Conservation (phyloP, 2,888 invertebrate species). For the Clanis bilineata region DNA sequence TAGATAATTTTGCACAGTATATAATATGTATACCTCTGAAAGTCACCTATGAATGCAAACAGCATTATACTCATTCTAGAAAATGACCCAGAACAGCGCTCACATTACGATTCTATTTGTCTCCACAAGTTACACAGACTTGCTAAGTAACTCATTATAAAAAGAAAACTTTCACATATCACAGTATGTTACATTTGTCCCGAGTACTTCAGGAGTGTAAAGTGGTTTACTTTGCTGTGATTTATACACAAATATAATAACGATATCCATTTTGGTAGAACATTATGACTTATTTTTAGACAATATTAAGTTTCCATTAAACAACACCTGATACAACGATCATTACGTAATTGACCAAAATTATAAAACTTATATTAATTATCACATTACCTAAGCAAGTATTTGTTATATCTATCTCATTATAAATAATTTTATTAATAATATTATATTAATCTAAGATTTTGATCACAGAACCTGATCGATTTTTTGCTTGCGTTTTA, state of each 20-base stretch:
- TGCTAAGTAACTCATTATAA: conserved; percentile 16
- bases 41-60: neutral
- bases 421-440: too few relatives aligned
- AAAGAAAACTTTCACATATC: conserved; percentile 7
- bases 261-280: neutral
- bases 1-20: too few relatives aligned
- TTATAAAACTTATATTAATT: neutral
- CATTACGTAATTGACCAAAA: neutral
- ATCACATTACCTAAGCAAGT: too few relatives aligned
- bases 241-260: too few relatives aligned
- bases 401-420: too few relatives aligned
- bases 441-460: too few relatives aligned
- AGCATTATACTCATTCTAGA: neutral
- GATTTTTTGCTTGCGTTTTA: too few relatives aligned
- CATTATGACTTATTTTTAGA: neutral
- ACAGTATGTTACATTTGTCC: neutral
- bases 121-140: neutral
- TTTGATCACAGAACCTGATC: too few relatives aligned
- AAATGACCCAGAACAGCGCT: neutral
- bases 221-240: neutral
- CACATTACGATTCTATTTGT: neutral
- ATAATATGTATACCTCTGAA: too few relatives aligned
- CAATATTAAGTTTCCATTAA: neutral
- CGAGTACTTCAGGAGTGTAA: neutral
- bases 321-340: neutral